These are phyloP conservation scores for Catonia carolina DNA, from an alignment of 2,888 invertebrate species.

Conservation along the genomic window DNA sequence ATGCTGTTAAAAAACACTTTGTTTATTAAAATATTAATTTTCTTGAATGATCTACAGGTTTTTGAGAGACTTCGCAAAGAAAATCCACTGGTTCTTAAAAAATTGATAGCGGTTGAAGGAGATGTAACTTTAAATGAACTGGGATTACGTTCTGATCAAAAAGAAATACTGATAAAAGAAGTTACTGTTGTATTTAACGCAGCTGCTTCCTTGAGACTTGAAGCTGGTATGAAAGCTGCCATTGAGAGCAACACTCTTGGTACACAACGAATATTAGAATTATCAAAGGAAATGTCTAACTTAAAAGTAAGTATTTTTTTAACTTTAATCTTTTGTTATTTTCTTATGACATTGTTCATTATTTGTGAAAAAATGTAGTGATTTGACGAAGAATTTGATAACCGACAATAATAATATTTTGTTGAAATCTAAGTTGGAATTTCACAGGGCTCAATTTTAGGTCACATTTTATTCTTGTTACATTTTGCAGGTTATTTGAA, in stretches of 20 bases:
- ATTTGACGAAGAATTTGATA: no score
- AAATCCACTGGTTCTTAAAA: slow-evolving; percentile 63
- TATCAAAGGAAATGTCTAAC: slow-evolving; percentile 70
- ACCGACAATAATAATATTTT: no score
- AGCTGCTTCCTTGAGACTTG: slow-evolving; percentile 85
- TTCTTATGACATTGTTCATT: no score
- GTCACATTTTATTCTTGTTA: no score
- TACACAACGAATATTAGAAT: slow-evolving; percentile 67
- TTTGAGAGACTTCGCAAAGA: slow-evolving; percentile 62
- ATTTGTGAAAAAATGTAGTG: no score
- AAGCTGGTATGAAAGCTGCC: slow-evolving; percentile 80
- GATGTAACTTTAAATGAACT: slow-evolving; percentile 60
- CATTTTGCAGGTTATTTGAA: no score
- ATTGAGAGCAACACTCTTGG: slow-evolving; percentile 86
- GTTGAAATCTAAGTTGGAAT: no score
- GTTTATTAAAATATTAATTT: no score
- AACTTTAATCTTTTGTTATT: no score
- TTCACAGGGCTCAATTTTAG: no score
- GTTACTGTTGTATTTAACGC: slow-evolving; percentile 84
- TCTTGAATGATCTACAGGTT: slow-evolving; percentile 54
- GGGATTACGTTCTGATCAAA: slow-evolving; percentile 56
- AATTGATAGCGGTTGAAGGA: slow-evolving; percentile 67
- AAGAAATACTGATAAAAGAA: slow-evolving; percentile 56
- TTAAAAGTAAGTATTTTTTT: slow-evolving; percentile 46
- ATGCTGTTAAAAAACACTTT: no score